Base-by-base conservation (phyloP, 2,888 invertebrate species). In the Cantharis rufa region DNA sequence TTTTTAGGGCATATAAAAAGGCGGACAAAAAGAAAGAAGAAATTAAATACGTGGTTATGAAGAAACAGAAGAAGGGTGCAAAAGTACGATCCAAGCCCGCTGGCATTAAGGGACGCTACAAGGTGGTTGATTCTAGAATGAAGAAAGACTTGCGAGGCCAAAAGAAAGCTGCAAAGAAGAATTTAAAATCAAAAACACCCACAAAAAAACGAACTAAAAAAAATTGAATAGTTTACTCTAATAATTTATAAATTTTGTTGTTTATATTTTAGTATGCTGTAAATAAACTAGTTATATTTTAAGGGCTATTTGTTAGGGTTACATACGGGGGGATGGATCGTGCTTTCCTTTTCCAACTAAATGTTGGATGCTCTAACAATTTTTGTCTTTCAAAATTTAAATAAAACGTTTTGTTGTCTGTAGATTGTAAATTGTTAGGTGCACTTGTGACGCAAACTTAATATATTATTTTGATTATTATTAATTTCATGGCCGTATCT, bases 101-200 rank as follows among this genome's bases (percentile, higher is more conserved):
- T 0, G 98, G 98, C 63, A 94, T 98, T 18, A 96, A 96, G 88
- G 98, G 98, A 72, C 94, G 92, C 32, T 98, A 95, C 88, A 96
- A 94, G 87, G 94, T 98, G n/a, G 99, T 99, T 5, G 99, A 99
- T 91, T 93, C 95, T 1, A 91, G 99, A 82, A 94, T 98, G 94
- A 99, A 98, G 89, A 98, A 98, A 88, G 99, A 99, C 87, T 89
- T 94, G 84, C 91, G 94, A 78, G 92, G 94, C 0, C 89, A 91
- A 82, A 92, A 92, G 86, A 83, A 82, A 82, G 62, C 27, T 11
- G 48, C 24, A 28, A 72, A 63, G 32, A 62, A 48, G n/a, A 48
- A 48, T 48, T 7, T 4, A 1, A 48, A 48, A n/a, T 48, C 48
- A n/a, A 48, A 48, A 48, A n/a, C 2, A 7, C n/a, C 48, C n/a